Conservation (phyloP, 2,888 invertebrate species). For the Callosobruchus maculatus region DNA sequence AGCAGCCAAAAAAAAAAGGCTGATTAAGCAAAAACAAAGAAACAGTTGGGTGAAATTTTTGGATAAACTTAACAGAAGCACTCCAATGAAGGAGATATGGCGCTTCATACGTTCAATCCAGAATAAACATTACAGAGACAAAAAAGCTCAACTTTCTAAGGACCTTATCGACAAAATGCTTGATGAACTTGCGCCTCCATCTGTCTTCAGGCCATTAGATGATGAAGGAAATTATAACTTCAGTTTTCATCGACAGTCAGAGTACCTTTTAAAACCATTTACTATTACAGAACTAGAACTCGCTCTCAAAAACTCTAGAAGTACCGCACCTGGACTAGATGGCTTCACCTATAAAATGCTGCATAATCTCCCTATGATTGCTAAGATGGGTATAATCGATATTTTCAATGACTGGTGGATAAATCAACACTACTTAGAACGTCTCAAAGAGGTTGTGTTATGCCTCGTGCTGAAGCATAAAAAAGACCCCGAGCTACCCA, state of each 20-base stretch:
- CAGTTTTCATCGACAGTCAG: too few relatives aligned
- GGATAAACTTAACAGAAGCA: background rate
- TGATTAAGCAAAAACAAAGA: background rate
- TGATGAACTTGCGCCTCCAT: background rate
- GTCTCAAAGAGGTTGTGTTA: background rate
- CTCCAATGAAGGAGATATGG: background rate
- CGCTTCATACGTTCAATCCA: background rate
- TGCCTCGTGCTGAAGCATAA: background rate
- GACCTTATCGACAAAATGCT: background rate
- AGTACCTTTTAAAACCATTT: too few relatives aligned
- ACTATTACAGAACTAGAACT: background rate
- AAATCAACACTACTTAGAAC: background rate
- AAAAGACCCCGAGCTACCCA: constrained; percentile 3
- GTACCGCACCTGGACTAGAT: background rate
- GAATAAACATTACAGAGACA: background rate
- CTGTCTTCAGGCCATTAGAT: background rate
- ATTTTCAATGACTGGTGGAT: constrained; percentile 5
- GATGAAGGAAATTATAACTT: too few relatives aligned
- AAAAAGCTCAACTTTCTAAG: background rate
- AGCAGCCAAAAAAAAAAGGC: background rate
- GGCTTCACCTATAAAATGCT: constrained; percentile 6
- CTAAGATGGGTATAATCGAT: background rate
- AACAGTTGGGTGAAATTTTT: background rate
- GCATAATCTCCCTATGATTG: background rate
- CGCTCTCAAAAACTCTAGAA: background rate